Percentiles rank a stretch among this genome's conserved stretches.
Evolutionary conservation across 1,140 invertebrate species (phyloP).

Genomic region (Drosophila tsacasi): DNA sequence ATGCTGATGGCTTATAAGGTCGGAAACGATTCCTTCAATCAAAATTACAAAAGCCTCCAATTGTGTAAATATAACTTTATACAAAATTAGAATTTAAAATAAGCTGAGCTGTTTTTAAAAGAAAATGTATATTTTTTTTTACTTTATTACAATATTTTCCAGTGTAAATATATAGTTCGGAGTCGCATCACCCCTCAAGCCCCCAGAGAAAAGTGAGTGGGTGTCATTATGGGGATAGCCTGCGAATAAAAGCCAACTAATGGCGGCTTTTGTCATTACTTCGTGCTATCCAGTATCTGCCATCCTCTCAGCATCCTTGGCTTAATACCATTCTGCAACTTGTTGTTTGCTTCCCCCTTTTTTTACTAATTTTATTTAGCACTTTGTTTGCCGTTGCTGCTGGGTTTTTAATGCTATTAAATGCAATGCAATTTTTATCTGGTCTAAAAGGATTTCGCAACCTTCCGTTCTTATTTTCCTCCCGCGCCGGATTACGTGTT

Average conservation of each 20-base stretch:
- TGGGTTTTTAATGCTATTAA: slow-evolving; percentile 66
- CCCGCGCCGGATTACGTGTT: slow-evolving; percentile 53
- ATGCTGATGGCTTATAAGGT: no score
- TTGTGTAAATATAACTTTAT: no score
- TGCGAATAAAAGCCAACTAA: slow-evolving; percentile 66
- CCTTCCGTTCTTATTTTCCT: slow-evolving; percentile 20
- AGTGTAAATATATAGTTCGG: slow-evolving; percentile 1
- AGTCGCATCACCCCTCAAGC: background rate
- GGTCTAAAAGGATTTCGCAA: slow-evolving; percentile 42
- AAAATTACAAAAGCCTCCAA: no score
- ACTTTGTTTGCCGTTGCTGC: slow-evolving; percentile 43
- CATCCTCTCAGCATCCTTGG: slow-evolving; percentile 14
- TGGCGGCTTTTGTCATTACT: slow-evolving; percentile 54
- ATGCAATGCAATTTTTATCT: slow-evolving; percentile 77
- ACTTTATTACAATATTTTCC: background rate
- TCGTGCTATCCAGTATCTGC: slow-evolving; percentile 1
- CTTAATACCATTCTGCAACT: slow-evolving; percentile 18
- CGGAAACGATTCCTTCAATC: no score
- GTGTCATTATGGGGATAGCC: slow-evolving; percentile 65
- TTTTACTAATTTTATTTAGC: slow-evolving; percentile 68
- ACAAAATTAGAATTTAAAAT: no score
- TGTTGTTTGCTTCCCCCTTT: slow-evolving; percentile 23
- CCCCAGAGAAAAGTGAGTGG: slow-evolving; percentile 21
- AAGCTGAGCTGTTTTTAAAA: no score
- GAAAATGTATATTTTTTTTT: no score